These are phyloP conservation scores for Chamaea fasciata DNA, from an alignment of 2,113 vertebrate genomes.

Conservation along the genomic window DNA sequence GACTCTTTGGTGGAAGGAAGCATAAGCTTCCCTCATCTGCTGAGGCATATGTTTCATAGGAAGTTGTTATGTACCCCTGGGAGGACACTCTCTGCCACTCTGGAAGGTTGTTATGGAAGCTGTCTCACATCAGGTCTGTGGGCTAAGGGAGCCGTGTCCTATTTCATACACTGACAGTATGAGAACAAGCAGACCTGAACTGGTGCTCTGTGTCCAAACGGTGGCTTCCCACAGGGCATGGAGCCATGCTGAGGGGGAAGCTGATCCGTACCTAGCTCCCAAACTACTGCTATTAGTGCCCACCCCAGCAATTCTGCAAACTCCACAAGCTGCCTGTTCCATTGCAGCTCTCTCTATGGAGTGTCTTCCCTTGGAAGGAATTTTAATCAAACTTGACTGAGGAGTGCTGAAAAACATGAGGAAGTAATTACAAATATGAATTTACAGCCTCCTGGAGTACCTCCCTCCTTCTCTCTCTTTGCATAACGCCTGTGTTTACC, in stretches of 20 bases:
- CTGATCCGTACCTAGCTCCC: background rate
- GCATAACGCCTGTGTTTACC: constrained; percentile 37
- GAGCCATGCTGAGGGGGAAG: rapidly evolving
- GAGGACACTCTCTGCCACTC: background rate
- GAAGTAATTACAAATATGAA: constrained; percentile 72
- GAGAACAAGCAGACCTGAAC: background rate
- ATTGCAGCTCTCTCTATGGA: background rate
- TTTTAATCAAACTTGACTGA: constrained; percentile 72
- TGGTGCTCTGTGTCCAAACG: background rate
- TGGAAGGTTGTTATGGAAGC: background rate
- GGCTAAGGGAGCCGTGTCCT: background rate
- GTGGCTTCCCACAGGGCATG: background rate
- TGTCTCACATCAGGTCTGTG: background rate
- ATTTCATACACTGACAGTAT: background rate
- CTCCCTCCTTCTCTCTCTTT: constrained; percentile 37
- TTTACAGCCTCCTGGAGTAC: constrained; percentile 64
- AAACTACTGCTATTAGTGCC: background rate
- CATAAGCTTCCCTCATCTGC: background rate
- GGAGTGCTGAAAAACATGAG: constrained; percentile 66
- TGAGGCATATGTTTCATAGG: background rate
- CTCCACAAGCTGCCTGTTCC: background rate
- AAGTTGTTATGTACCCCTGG: background rate
- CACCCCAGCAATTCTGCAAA: background rate
- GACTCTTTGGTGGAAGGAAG: background rate
- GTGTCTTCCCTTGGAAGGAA: constrained; percentile 53